Base-by-base conservation (phyloP, 2,113 vertebrate species). In the Ciconia boyciana region DNA sequence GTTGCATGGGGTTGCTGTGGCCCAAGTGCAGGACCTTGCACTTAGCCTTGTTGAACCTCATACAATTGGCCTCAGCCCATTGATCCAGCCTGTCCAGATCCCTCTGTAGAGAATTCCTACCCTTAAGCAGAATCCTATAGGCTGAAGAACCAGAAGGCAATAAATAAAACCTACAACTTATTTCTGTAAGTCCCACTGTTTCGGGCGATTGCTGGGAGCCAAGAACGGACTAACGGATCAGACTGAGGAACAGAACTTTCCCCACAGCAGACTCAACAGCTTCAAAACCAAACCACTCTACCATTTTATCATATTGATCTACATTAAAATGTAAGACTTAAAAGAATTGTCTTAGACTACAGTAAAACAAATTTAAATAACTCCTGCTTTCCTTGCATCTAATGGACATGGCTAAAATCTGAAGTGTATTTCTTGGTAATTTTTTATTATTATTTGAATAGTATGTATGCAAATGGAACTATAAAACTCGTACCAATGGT, bases 1-100 rank as follows among this genome's bases (percentile, higher is more conserved):
- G 0, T 10, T 60, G 34, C 58, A 36, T 36, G 34, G 58, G 34
- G 22, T n/a, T 60, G 58, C 16, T 25, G 58, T 36, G 58, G 1
- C 58, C 22, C 0, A 61, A 36, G 7, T 36, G n/a, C 22, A 36
- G n/a, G 22, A 36, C 14, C 58, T 3, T 0, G 22, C 58, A 61
- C 58, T 36, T 10, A 5, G n/a, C 58, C 58, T 36, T 60, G 58
- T 36, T 36, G 34, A 36, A 36, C 6, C n/a, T 60, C 22, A 60
- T 60, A 10, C 34, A 60, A 3, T 16, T 60, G 58, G n/a, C 58
- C 9, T 25, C 3, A 6, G 58, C 24, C n/a, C n/a, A 36, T 36
- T 1, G 0, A 61, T 7, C 22, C n/a, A 36, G 22, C 15, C n/a
- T 61, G 58, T 61, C 58, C 58, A 61, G 58, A 4, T 36, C 21